Evolutionary conservation across 2,888 invertebrate species (phyloP).

Genomic region (Orthosia gothica): DNA sequence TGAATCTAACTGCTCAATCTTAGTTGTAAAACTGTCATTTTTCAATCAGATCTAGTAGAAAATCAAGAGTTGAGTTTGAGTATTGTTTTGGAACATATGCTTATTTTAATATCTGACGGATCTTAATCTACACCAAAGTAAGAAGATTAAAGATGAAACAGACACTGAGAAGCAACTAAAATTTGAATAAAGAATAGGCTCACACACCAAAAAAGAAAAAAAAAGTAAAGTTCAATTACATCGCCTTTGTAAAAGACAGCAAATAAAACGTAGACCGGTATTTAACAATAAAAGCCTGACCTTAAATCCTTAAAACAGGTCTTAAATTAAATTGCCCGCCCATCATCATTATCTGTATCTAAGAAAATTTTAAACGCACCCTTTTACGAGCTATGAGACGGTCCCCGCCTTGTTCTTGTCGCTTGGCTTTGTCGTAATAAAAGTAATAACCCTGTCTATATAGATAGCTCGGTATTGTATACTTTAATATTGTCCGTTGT

Average conservation of each 20-base stretch:
- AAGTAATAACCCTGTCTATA: slow-evolving; percentile 55
- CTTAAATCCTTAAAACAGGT: slow-evolving; percentile 44
- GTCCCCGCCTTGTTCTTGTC: slow-evolving; percentile 64
- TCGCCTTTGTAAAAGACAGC: slow-evolving; percentile 27
- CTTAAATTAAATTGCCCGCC: slow-evolving; percentile 66
- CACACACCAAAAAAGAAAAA: slow-evolving; percentile 12
- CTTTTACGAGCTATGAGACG: slow-evolving; percentile 65
- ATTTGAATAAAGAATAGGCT: slow-evolving; percentile 7
- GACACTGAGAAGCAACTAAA: slow-evolving; percentile 17
- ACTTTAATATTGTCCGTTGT: slow-evolving; percentile 6
- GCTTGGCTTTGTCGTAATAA: slow-evolving; percentile 59
- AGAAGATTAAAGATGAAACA: neutral
- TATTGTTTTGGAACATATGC: neutral
- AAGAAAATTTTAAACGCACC: slow-evolving; percentile 68
- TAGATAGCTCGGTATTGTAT: slow-evolving; percentile 32
- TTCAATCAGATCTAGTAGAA: neutral
- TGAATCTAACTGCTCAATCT: neutral
- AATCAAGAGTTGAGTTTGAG: too few species aligned
- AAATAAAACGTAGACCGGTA: slow-evolving; percentile 46
- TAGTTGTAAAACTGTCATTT: neutral
- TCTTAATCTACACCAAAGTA: neutral
- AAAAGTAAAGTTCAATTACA: slow-evolving; percentile 39
- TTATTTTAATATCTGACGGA: neutral
- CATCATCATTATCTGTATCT: slow-evolving; percentile 68
- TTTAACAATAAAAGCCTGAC: slow-evolving; percentile 56